phyloP scores from a whole-genome alignment of 2,797 vertebrate species.

The Sebastiscus albofasciatus region DNA sequence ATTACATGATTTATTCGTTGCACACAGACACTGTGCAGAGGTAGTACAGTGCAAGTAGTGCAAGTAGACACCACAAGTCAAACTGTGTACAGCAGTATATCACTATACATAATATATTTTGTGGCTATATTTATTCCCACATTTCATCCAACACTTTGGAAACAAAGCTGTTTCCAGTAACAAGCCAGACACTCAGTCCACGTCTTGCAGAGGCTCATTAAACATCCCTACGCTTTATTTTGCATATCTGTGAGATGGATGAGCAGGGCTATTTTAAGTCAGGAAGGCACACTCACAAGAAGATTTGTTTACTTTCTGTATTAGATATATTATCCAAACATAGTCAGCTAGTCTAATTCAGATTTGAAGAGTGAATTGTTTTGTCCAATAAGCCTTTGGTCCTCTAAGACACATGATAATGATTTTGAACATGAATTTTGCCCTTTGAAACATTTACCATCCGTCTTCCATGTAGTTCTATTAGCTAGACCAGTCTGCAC shows the following conservation, averaged over 20 bases:
- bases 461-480: slow-evolving; percentile 51
- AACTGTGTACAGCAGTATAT: background rate
- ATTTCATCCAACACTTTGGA: background rate
- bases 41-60: background rate
- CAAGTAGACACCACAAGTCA: background rate
- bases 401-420: background rate
- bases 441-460: slow-evolving; percentile 47
- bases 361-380: background rate
- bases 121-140: background rate
- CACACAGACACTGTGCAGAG: background rate
- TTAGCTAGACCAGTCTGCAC: slow-evolving; percentile 47
- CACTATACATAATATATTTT: background rate
- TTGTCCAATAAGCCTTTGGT: background rate
- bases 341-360: background rate
- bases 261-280: slow-evolving; percentile 1
- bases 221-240: slow-evolving; percentile 12
- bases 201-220: slow-evolving; percentile 26
- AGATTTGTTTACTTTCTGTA: slow-evolving; percentile 1
- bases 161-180: background rate
- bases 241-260: slow-evolving; percentile 34
- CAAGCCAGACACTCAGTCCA: background rate
- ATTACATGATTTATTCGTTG: background rate
- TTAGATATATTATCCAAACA: background rate
- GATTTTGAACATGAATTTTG: slow-evolving; percentile 28
- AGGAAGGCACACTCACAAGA: background rate